These are phyloP conservation scores for Zaprionus obscuricornis DNA, from an alignment of 2,888 invertebrate genomes.

Conservation along the genomic window DNA sequence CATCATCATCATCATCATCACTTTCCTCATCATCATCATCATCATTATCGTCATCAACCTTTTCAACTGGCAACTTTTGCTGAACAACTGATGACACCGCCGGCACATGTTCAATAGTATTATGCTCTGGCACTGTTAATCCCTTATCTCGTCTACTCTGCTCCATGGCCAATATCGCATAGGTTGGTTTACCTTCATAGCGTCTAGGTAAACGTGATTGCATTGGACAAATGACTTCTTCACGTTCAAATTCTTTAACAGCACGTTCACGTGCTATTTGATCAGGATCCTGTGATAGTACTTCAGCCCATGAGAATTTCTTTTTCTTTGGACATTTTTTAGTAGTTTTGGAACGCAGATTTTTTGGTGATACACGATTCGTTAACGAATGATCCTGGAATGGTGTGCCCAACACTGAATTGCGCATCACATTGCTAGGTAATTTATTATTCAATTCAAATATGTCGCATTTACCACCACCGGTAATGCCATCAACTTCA, in stretches of 20 bases:
- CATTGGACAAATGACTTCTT: conserved; percentile 74
- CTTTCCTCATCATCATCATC: conserved; percentile 28
- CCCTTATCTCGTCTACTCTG: conserved; percentile 79
- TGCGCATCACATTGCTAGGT: conserved; percentile 78
- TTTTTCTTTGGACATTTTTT: conserved; percentile 79
- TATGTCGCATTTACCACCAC: conserved; percentile 81
- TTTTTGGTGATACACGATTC: conserved; percentile 86
- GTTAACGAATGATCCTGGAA: conserved; percentile 81
- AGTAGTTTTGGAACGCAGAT: conserved; percentile 85
- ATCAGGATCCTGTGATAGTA: conserved; percentile 83
- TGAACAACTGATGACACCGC: no score
- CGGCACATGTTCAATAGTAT: conserved; percentile 15
- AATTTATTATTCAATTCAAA: conserved; percentile 84
- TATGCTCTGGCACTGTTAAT: conserved; percentile 63
- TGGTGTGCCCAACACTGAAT: conserved; percentile 75
- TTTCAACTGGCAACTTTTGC: no score
- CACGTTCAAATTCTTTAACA: conserved; percentile 83
- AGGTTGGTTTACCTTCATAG: conserved; percentile 82
- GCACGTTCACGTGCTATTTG: conserved; percentile 83
- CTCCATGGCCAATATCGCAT: conserved; percentile 82
- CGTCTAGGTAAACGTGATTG: conserved; percentile 73
- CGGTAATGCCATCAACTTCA: conserved; percentile 68
- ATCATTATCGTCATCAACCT: conserved; percentile 1
- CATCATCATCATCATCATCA: conserved; percentile 28
- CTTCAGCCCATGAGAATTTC: conserved; percentile 83